Evolutionary conservation across 2,888 invertebrate genomes (phyloP), one percentile per base, ranked within the genome.

Genomic region (Orchesella flavescens): DNA sequence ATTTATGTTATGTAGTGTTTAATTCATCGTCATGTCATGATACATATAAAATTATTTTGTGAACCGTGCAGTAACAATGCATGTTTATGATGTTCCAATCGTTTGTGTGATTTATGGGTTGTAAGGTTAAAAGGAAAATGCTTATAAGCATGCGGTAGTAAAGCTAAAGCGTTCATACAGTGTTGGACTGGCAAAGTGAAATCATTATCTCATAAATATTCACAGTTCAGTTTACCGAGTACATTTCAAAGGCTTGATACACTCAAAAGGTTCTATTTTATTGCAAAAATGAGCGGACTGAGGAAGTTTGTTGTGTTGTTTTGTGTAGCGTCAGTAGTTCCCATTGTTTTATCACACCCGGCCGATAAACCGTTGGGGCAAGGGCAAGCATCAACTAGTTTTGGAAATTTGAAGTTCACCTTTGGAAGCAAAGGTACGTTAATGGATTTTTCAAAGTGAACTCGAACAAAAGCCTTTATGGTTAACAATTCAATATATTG

Each of bases 401-500:
- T 19, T 1, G 75, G 65, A 46, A 87, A 87, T 74, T 75, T 87
- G 21, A 85, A 59, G 59, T 63, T 73, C 15, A 83, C 85, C 1
- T 87, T 87, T 72, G 83, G 57, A 23, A 85, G 66, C 24, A 59
- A 76, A 77, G 87, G 87, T 86, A 85, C n/a, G 23, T 59, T 15
- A 63, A 21, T n/a, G 9, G 46, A 69, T 66, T 57, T 77, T 43
- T 44, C 13, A 21, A 63, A 61, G 46, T 73, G 10, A 23, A 72
- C n/a, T n/a, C n/a, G n/a, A n/a, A n/a, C n/a, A n/a, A n/a, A n/a
- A n/a, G n/a, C n/a, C n/a, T n/a, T n/a, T 17, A 69, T 19, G n/a
- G n/a, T n/a, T n/a, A n/a, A n/a, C n/a, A 19, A 2, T 23, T 55
- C 15, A 1, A 55, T 17, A 23, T 72, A 10, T 10, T 17, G n/a